Base-by-base conservation (phyloP, 2,888 invertebrate species). In the Lapara coniferarum region DNA sequence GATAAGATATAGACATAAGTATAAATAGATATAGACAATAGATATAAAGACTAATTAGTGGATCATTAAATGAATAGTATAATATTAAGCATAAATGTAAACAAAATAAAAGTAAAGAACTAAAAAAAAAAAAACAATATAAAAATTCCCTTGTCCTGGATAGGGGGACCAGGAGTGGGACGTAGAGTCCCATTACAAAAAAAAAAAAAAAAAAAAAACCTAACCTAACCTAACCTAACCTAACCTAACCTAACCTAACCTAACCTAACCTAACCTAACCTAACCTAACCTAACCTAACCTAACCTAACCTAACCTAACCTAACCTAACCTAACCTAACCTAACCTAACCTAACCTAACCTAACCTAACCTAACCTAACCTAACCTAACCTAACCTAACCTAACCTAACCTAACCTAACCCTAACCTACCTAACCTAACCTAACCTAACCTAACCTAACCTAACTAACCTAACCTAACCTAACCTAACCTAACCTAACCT, bases 301-400 rank as follows among this genome's bases (percentile, higher is more conserved):
- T 55, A 68, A 68, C 67, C 69, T 70, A 69, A 70, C 68, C 70
- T 70, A 70, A 70, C 70, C 69, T 68, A 58, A 70, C 67, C 70
- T 70, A 71, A 71, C 70, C 71, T 72, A 71, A 71, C 69, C 70
- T 70, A 68, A 70, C 71, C 73, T 72, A 72, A 74, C 74, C 74
- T 71, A 72, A 72, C 72, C 72, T 71, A 74, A n/a, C n/a, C n/a
- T 71, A 74, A 72, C 74, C 72, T 72, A 72, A 72, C n/a, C n/a
- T n/a, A n/a, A 74, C 74, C 72, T 72, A 74, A 72, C 74, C 74
- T 72, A 74, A 74, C 74, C 74, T 74, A 74, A 74, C 74, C 74
- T 72, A n/a, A 74, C 74, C 73, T 71, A 73, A 73, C 71, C 73
- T 73, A 73, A 73, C 66, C 73, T 71, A 69, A 71, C 70, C 72